Percentiles rank a stretch among this genome's conserved stretches.
These are phyloP conservation scores for Ursus arctos DNA, from an alignment of 2,113 vertebrate genomes.

Conservation along the genomic window DNA sequence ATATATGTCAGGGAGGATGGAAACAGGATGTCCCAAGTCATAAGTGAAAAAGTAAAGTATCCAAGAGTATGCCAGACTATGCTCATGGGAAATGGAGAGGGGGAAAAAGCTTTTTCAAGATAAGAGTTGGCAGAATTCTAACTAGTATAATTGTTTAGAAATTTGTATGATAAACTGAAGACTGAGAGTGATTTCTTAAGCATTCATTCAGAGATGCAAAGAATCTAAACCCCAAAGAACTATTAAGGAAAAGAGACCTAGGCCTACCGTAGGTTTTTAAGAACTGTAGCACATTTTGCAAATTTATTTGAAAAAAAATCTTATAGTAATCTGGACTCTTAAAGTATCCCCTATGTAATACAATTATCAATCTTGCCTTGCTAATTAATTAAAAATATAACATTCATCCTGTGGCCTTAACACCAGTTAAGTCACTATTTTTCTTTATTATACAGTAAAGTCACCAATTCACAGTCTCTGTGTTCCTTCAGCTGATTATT, in stretches of 20 bases:
- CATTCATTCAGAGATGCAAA: background rate
- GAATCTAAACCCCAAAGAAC: background rate
- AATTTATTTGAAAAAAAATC: background rate
- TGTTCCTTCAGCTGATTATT: background rate
- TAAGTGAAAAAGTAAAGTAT: background rate
- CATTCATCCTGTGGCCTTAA: background rate
- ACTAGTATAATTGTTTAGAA: background rate
- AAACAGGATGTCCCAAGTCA: fast-evolving
- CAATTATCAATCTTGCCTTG: background rate
- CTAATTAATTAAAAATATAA: background rate
- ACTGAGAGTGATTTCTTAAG: background rate
- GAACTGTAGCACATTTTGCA: background rate
- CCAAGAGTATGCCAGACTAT: background rate
- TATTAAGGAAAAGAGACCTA: background rate
- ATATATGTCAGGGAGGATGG: background rate
- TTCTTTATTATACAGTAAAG: background rate
- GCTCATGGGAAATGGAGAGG: background rate
- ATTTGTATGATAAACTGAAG: background rate
- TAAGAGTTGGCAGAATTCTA: background rate
- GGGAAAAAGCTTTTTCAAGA: background rate
- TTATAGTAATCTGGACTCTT: background rate
- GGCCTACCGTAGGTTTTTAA: background rate
- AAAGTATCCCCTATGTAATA: background rate
- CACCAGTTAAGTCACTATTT: background rate
- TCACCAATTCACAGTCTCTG: background rate